Evolutionary conservation across 2,888 invertebrate genomes (phyloP), one percentile per base, ranked within the genome.

Genomic region (Cheiracanthium punctorium): DNA sequence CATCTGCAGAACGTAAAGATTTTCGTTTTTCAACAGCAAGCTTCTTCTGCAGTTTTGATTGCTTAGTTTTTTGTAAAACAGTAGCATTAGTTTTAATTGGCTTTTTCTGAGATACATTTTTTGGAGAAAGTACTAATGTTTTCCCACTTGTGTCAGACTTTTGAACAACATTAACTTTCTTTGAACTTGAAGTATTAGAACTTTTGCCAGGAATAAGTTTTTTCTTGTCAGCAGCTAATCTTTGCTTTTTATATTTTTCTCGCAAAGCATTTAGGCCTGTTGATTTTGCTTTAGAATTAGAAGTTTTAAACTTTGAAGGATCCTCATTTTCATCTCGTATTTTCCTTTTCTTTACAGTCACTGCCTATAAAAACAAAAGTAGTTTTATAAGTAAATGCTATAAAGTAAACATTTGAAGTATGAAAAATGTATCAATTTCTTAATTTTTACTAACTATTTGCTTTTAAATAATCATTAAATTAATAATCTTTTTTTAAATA

Each of bases 241-340:
- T 93, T 90, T 94, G 94, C 88, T 94, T 94, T 89, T 94, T 94
- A 90, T 94, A 94, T 90, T 94, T 94, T 89, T 93, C 93, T 81
- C 93, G 93, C 29, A 94, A 90, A 17, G 93, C 93, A 90, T 93
- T 94, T 30, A 94, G 69, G 28, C 67, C 92, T 7, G 94, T 81
- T 52, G 88, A 71, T 67, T 69, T 72, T 41, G 86, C 76, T 10
- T 76, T 74, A 10, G 58, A 58, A 80, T 71, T 80, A 14, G 48
- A 14, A 2, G 70, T 33, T n/a, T n/a, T n/a, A n/a, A 30, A 28
- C 5, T 70, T 65, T 80, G 10, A 58, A 30, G 71, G 75, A 76
- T 72, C 48, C 24, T 73, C 65, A 67, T 20, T 65, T 33, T 76
- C 80, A 65, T 80, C 80, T 29, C 86, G 24, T 7, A 70, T 65